Conservation (phyloP, 2,113 vertebrate genomes). For the Tylochromis polylepis region DNA sequence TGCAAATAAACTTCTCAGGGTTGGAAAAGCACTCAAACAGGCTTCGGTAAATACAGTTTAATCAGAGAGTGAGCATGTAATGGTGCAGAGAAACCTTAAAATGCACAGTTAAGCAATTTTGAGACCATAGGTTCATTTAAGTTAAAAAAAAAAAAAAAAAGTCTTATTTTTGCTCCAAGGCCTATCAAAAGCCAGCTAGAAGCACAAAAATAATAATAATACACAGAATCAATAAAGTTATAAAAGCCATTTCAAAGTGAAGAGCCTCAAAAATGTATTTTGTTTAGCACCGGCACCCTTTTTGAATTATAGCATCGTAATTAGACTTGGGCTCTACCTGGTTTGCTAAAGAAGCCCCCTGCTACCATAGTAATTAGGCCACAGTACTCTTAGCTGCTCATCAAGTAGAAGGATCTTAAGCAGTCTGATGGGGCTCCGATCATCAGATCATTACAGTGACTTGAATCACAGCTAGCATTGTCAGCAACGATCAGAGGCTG, state of each 20-base stretch:
- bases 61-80: neutral
- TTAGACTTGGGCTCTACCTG: constrained; percentile 16
- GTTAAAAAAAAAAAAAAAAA: neutral
- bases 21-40: neutral
- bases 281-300: constrained; percentile 30
- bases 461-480: neutral
- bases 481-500: neutral
- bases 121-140: neutral
- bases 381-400: constrained; percentile 27
- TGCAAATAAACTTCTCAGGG: neutral
- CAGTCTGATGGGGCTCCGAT: neutral
- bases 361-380: constrained; percentile 47
- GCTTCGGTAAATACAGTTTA: neutral
- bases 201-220: neutral
- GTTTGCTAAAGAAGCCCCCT: constrained; percentile 42
- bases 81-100: neutral
- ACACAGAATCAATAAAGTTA: neutral
- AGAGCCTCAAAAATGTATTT: constrained; percentile 9
- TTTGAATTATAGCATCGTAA: constrained; percentile 41
- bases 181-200: neutral
- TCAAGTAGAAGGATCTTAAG: constrained; percentile 36
- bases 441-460: neutral
- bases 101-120: neutral
- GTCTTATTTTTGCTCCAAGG: neutral
- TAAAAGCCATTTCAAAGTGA: constrained; percentile 28